phyloP scores from a whole-genome alignment of 2,888 invertebrate species.

The Oscheius sp. region DNA sequence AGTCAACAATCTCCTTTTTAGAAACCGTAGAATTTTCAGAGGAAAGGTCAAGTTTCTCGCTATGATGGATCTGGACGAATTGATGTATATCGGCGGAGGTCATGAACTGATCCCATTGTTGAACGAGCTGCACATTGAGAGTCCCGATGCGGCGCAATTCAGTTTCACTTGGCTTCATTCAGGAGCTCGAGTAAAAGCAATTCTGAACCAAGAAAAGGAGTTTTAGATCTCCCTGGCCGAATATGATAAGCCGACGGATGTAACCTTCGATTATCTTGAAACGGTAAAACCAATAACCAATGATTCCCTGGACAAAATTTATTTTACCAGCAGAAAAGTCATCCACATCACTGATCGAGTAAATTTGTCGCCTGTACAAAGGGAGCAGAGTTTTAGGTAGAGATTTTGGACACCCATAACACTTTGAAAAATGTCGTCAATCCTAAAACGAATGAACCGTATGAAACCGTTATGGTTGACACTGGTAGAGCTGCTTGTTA shows the following conservation, averaged over 20 bases:
- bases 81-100: neutral
- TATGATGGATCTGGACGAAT: conserved; percentile 29
- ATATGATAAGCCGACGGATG: conserved; percentile 6
- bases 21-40: conserved; percentile 10
- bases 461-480: conserved; percentile 11
- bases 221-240: conserved; percentile 8
- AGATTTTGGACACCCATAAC: conserved; percentile 22
- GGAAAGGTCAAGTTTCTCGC: conserved; percentile 7
- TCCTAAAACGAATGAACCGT: neutral
- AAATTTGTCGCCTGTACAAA: neutral
- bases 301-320: neutral
- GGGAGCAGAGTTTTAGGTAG: conserved; percentile 9
- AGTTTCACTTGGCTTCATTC: conserved; percentile 12
- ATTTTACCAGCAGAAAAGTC: conserved; percentile 9
- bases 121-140: neutral
- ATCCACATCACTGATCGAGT: conserved; percentile 26
- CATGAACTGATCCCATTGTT: conserved; percentile 1
- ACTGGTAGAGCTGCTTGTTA: conserved; percentile 1
- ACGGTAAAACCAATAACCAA: neutral
- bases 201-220: too few species aligned
- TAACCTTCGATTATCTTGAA: conserved; percentile 11
- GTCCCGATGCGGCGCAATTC: conserved; percentile 14
- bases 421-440: conserved; percentile 1
- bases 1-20: neutral
- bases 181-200: neutral